These are phyloP conservation scores for Mobula hypostoma DNA, from an alignment of 2,113 vertebrate genomes.

Conservation along the genomic window DNA sequence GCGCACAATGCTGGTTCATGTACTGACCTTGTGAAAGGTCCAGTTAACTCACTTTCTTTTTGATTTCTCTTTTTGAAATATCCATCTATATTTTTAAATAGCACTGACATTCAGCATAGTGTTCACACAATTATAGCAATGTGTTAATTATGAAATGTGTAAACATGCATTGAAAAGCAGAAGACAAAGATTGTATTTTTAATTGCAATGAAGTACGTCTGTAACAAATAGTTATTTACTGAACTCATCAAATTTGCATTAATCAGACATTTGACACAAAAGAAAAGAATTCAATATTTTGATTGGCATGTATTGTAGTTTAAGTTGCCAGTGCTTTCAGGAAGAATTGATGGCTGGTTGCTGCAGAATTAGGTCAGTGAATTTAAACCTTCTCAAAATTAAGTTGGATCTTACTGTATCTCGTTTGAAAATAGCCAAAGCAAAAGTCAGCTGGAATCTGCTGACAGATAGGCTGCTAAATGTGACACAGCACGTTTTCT, in stretches of 20 bases:
- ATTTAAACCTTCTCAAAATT: background rate
- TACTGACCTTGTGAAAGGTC: background rate
- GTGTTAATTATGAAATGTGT: background rate
- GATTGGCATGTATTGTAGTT: background rate
- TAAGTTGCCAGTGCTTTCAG: background rate
- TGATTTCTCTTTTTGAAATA: background rate
- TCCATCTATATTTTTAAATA: background rate
- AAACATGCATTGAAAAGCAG: background rate
- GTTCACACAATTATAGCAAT: background rate
- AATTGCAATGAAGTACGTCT: background rate
- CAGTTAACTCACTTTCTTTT: background rate
- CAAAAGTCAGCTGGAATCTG: background rate
- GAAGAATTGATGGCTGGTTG: background rate
- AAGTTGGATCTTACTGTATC: background rate
- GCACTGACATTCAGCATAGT: background rate
- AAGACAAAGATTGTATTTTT: background rate
- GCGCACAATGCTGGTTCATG: background rate
- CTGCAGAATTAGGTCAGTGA: conserved; percentile 5
- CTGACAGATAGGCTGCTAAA: background rate
- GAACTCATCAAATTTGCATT: background rate
- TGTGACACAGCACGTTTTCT: background rate
- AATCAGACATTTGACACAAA: background rate
- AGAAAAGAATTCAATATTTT: conserved; percentile 16
- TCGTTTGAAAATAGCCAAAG: background rate
- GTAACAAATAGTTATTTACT: background rate